phyloP scores from a whole-genome alignment of 2,797 vertebrate species.

The Enteromius afrohamiltoni region DNA sequence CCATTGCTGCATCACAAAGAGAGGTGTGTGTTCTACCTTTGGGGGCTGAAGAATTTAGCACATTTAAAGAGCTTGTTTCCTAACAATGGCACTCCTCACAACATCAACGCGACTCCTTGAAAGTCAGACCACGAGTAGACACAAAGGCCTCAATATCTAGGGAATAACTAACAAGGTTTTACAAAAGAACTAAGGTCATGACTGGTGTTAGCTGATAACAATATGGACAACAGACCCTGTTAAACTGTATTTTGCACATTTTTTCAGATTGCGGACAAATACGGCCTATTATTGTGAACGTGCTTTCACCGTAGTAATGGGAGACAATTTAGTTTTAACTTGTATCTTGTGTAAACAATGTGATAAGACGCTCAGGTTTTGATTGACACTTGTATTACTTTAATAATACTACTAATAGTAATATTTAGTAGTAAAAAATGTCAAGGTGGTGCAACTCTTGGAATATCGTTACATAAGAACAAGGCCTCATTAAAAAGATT shows the following conservation, averaged over 20 bases:
- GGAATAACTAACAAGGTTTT: constrained; percentile 53
- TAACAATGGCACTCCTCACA: constrained; percentile 56
- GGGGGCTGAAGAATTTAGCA: constrained; percentile 61
- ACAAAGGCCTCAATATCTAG: constrained; percentile 24
- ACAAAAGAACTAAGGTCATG: constrained; percentile 27
- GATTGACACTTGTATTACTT: neutral
- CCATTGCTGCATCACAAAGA: constrained; percentile 63
- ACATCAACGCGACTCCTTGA: constrained; percentile 45
- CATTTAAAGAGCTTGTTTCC: constrained; percentile 61
- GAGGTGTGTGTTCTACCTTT: constrained; percentile 53
- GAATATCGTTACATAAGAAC: neutral
- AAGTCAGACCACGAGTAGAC: constrained; percentile 11
- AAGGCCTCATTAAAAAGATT: neutral
- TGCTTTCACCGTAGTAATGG: neutral
- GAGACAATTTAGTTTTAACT: neutral
- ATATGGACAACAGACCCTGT: neutral
- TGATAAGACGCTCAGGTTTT: neutral
- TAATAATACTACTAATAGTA: neutral
- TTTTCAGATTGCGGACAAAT: neutral
- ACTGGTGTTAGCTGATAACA: constrained; percentile 26
- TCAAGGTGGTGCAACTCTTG: neutral
- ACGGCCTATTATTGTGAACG: neutral
- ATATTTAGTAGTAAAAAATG: neutral
- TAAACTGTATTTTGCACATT: neutral
- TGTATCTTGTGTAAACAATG: neutral